A percentile compares a stretch with the other conserved stretches of the same genome.
Conservation (phyloP, 1,140 invertebrate genomes). For the Aphidius ervi region DNA sequence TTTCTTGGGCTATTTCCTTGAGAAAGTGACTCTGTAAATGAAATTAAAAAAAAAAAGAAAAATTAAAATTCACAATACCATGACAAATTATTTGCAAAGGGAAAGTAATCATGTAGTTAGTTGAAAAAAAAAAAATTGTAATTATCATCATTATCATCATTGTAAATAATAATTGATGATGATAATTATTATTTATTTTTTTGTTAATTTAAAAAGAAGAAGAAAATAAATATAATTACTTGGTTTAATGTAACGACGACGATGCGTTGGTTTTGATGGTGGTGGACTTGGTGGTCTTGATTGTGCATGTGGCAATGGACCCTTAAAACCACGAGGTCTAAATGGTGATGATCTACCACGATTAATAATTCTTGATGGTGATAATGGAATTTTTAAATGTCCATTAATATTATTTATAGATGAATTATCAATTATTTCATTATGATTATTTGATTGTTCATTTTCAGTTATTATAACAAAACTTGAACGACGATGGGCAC, state of each 20-base stretch:
- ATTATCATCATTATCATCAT: no score
- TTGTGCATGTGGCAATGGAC: conserved; percentile 45
- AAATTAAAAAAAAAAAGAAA: conserved; percentile 13
- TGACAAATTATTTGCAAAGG: not conserved
- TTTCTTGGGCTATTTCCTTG: conserved; percentile 45
- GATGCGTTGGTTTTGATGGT: not conserved
- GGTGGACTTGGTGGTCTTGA: conserved; percentile 41
- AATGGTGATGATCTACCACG: conserved; percentile 57
- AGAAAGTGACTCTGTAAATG: conserved; percentile 40
- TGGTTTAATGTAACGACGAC: conserved; percentile 16
- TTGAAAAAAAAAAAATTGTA: no score
- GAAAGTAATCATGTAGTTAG: no score
- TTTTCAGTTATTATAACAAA: conserved; percentile 61
- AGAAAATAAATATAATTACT: conserved; percentile 19
- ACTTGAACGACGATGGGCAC: conserved; percentile 46
- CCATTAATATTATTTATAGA: conserved; percentile 11
- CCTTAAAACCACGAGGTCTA: conserved; percentile 57
- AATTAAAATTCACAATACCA: conserved; percentile 8
- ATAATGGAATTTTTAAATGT: conserved; percentile 42
- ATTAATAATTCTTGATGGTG: conserved; percentile 27
- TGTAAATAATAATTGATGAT: not conserved
- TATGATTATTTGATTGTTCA: conserved; percentile 27
- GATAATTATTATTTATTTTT: conserved; percentile 1
- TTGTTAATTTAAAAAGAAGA: not conserved
- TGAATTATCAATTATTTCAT: not conserved